phyloP scores from a whole-genome alignment of 2,888 invertebrate genomes.

The Tenthredo mesomela region DNA sequence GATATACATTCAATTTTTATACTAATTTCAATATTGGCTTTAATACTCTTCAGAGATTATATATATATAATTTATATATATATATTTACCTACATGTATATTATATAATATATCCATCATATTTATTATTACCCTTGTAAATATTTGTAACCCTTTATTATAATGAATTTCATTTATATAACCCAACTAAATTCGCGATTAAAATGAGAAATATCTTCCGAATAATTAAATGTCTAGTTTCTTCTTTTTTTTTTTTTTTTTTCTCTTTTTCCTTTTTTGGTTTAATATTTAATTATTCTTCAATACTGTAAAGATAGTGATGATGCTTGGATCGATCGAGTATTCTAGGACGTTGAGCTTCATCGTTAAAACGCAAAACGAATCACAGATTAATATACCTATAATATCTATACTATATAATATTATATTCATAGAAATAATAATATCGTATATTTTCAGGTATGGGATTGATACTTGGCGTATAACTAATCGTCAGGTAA shows the following conservation, averaged over 20 bases:
- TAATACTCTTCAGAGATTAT: not conserved
- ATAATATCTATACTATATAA: too few relatives aligned
- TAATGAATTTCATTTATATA: not conserved
- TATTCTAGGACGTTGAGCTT: not conserved
- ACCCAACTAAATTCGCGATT: not conserved
- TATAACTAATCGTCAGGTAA: not conserved
- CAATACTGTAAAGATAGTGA: constrained; percentile 13
- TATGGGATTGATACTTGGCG: constrained; percentile 44
- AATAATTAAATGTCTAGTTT: not conserved
- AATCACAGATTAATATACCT: constrained; percentile 31
- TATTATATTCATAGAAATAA: not conserved
- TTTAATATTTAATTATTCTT: not conserved
- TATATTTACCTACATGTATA: not conserved
- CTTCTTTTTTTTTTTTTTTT: not conserved
- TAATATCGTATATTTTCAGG: constrained; percentile 47
- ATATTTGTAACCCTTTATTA: not conserved
- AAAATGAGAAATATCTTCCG: not conserved
- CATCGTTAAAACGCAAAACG: constrained; percentile 19
- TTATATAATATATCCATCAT: not conserved
- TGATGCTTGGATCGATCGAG: not conserved
- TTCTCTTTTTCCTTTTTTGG: not conserved
- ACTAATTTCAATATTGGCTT: not conserved
- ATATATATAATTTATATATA: not conserved
- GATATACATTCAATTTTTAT: not conserved
- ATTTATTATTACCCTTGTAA: constrained; percentile 6